Evolutionary conservation across 1,140 invertebrate genomes (phyloP).

Genomic region (Trypoxylus dichotomus): DNA sequence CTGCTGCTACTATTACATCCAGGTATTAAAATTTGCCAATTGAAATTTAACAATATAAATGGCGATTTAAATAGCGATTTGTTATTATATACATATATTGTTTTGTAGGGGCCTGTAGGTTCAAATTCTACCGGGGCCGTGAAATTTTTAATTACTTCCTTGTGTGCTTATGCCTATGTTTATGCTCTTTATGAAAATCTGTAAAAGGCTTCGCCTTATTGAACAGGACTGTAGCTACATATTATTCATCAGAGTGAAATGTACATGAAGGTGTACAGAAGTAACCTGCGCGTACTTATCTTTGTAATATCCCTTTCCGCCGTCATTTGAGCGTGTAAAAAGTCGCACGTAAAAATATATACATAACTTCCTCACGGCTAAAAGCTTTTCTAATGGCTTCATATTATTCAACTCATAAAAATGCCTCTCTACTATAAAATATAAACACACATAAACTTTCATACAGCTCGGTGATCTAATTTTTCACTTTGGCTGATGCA

Average conservation of each 20-base stretch:
- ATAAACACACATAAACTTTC: slow-evolving; percentile 30
- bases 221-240: neutral
- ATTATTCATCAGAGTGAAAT: neutral
- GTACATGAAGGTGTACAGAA: neutral
- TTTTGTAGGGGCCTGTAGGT: too few species aligned
- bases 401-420: slow-evolving; percentile 43
- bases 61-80: too few species aligned
- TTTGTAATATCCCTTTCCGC: neutral
- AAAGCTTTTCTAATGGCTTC: slow-evolving; percentile 41
- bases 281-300: neutral
- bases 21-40: too few species aligned
- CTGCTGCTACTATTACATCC: too few species aligned
- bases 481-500: slow-evolving; percentile 32
- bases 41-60: too few species aligned
- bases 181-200: too few species aligned
- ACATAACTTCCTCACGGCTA: slow-evolving; percentile 33
- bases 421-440: slow-evolving; percentile 37
- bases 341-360: slow-evolving; percentile 1
- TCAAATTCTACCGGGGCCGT: too few species aligned
- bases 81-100: too few species aligned
- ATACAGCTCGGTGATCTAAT: slow-evolving; percentile 31
- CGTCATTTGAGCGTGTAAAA: slow-evolving; percentile 24
- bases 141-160: too few species aligned
- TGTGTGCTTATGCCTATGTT: too few species aligned
- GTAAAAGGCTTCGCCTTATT: too few species aligned